phyloP scores from a whole-genome alignment of 2,113 vertebrate species.

The Aphyosemion australe region DNA sequence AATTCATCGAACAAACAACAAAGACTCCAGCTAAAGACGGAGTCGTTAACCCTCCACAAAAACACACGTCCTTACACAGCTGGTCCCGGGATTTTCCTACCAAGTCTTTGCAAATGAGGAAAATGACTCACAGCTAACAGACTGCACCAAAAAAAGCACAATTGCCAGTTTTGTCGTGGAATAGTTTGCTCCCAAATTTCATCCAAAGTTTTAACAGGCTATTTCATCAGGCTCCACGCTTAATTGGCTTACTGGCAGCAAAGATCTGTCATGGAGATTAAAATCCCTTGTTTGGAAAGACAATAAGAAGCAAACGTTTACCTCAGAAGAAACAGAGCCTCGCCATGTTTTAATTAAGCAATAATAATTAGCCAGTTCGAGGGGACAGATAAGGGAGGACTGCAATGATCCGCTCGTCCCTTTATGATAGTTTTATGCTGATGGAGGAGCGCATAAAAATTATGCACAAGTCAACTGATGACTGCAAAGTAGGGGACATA shows the following conservation, averaged over 20 bases:
- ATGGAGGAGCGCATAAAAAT: background rate
- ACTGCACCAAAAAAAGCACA: slow-evolving; percentile 24
- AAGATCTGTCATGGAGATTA: slow-evolving; percentile 55
- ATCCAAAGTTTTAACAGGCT: slow-evolving; percentile 59
- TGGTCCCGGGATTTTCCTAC: slow-evolving; percentile 19
- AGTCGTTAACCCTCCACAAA: slow-evolving; percentile 26
- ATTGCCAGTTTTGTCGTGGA: slow-evolving; percentile 27
- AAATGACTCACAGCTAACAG: slow-evolving; percentile 27
- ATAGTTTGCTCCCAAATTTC: slow-evolving; percentile 25
- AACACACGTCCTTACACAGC: slow-evolving; percentile 41
- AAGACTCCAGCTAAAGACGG: slow-evolving; percentile 32
- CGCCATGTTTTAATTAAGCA: slow-evolving; percentile 74
- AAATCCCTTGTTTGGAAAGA: slow-evolving; percentile 57
- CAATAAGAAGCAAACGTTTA: slow-evolving; percentile 55
- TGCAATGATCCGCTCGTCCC: slow-evolving; percentile 34
- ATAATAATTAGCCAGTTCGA: slow-evolving; percentile 66
- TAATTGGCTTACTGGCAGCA: slow-evolving; percentile 62
- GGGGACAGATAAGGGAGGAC: slow-evolving; percentile 48
- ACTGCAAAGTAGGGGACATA: slow-evolving; percentile 32
- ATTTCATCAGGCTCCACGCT: slow-evolving; percentile 35
- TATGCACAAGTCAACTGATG: slow-evolving; percentile 2
- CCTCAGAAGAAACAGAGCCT: slow-evolving; percentile 60
- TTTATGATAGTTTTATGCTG: slow-evolving; percentile 28
- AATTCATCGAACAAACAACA: slow-evolving; percentile 62
- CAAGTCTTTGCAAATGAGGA: slow-evolving; percentile 2